Percentiles rank a stretch among this genome's conserved stretches.
phyloP scores from a whole-genome alignment of 1,140 invertebrate species.

The Drosophila repleta region DNA sequence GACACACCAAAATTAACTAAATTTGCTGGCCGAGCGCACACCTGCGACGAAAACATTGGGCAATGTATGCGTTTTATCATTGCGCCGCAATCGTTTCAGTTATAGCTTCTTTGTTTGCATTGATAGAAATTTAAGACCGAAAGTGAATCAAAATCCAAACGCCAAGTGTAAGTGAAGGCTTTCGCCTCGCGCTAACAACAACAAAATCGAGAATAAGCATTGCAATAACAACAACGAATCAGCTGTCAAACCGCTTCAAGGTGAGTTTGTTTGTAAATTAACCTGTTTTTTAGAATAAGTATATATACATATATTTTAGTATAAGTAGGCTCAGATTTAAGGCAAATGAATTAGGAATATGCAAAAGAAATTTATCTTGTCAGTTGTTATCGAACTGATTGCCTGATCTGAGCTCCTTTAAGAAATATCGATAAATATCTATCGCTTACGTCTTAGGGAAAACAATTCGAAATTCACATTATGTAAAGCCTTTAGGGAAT shows the following conservation, averaged over 20 bases:
- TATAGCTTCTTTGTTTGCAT: slow-evolving; percentile 25
- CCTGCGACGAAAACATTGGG: slow-evolving; percentile 20
- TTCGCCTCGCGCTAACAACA: slow-evolving; percentile 26
- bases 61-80: slow-evolving; percentile 18
- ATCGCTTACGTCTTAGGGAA: background rate
- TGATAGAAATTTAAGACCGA: slow-evolving; percentile 29
- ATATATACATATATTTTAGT: too few species aligned
- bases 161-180: slow-evolving; percentile 36
- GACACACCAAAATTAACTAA: background rate
- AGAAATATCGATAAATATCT: slow-evolving; percentile 9
- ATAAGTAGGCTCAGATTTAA: slow-evolving; percentile 5
- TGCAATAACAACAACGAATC: slow-evolving; percentile 48
- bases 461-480: background rate
- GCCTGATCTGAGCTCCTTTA: slow-evolving; percentile 2
- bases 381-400: slow-evolving; percentile 5
- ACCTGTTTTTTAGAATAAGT: slow-evolving; percentile 44
- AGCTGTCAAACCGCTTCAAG: slow-evolving; percentile 63
- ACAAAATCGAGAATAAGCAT: slow-evolving; percentile 36
- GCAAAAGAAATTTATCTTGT: background rate
- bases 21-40: background rate
- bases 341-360: background rate
- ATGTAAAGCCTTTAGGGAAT: background rate
- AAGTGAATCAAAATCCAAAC: slow-evolving; percentile 25
- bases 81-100: slow-evolving; percentile 38
- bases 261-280: slow-evolving; percentile 70